Percentiles rank a stretch among this genome's conserved stretches.
phyloP scores from a whole-genome alignment of 2,888 invertebrate genomes.

The Andrena minutula region DNA sequence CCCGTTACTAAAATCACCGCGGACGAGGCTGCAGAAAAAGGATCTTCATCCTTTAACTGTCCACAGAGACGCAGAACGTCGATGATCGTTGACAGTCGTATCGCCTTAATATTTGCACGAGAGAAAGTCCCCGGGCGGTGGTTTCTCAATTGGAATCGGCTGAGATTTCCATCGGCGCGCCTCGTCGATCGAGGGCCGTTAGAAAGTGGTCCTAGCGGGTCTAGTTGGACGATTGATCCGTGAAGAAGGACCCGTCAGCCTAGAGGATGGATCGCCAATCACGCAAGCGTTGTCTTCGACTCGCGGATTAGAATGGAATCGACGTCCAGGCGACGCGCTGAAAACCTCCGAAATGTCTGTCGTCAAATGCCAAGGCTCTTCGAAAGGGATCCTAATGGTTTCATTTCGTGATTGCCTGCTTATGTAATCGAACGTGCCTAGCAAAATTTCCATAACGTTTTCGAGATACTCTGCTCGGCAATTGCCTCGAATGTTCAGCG shows the following conservation, averaged over 20 bases:
- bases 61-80: neutral
- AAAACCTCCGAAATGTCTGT: constrained; percentile 55
- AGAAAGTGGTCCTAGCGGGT: constrained; percentile 49
- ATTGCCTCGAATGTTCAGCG: too few relatives aligned
- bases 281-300: neutral
- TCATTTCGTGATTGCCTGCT: constrained; percentile 16
- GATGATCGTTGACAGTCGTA: neutral
- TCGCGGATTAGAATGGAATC: neutral
- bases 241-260: constrained; percentile 1
- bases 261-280: neutral
- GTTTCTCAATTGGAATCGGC: constrained; percentile 60
- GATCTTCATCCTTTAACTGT: too few relatives aligned
- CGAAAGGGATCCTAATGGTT: constrained; percentile 48
- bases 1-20: constrained; percentile 32
- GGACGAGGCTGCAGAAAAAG: neutral
- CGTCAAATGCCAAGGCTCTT: constrained; percentile 69
- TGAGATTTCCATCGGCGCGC: constrained; percentile 28
- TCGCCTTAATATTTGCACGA: constrained; percentile 48
- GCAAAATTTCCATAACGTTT: constrained; percentile 31
- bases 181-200: neutral
- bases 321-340: constrained; percentile 3
- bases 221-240: constrained; percentile 23
- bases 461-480: constrained; percentile 14
- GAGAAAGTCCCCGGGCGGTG: constrained; percentile 59
- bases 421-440: constrained; percentile 31